A percentile compares a stretch with the other conserved stretches of the same genome.
These are phyloP conservation scores for Seira musarum DNA, from an alignment of 2,888 invertebrate species.

Conservation along the genomic window DNA sequence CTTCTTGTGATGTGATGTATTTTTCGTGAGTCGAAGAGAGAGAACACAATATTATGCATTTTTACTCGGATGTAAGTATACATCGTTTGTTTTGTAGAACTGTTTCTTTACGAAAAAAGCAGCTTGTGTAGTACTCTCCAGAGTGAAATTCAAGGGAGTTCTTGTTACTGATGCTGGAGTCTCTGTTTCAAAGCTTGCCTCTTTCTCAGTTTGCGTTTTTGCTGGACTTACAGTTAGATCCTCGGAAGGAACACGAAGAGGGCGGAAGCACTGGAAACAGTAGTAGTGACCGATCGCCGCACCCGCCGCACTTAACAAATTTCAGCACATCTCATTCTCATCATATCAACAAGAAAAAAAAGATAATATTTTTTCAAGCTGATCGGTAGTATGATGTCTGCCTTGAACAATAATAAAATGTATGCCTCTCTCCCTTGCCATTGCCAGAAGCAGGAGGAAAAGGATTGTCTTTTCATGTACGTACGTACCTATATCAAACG, in stretches of 20 bases:
- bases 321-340: constrained; percentile 61
- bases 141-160: constrained; percentile 56
- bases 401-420: too few relatives aligned
- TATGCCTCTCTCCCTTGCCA: too few relatives aligned
- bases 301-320: constrained; percentile 68
- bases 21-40: too few relatives aligned
- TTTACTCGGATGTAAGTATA: neutral
- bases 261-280: constrained; percentile 68
- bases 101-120: too few relatives aligned
- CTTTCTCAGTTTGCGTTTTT: constrained; percentile 27
- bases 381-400: constrained; percentile 56
- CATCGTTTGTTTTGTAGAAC: neutral
- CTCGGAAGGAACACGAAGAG: constrained; percentile 59
- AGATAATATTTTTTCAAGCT: constrained; percentile 59
- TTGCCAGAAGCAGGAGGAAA: too few relatives aligned
- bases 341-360: constrained; percentile 63
- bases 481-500: neutral
- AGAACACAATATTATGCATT: too few relatives aligned
- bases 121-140: constrained; percentile 28
- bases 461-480: constrained; percentile 21
- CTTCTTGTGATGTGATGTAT: too few relatives aligned
- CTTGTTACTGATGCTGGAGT: neutral
- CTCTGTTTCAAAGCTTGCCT: neutral
- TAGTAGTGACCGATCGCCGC: constrained; percentile 67
- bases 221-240: constrained; percentile 41